These are phyloP conservation scores for Ennomos fuscantarius DNA, from an alignment of 2,888 invertebrate species.

Conservation along the genomic window DNA sequence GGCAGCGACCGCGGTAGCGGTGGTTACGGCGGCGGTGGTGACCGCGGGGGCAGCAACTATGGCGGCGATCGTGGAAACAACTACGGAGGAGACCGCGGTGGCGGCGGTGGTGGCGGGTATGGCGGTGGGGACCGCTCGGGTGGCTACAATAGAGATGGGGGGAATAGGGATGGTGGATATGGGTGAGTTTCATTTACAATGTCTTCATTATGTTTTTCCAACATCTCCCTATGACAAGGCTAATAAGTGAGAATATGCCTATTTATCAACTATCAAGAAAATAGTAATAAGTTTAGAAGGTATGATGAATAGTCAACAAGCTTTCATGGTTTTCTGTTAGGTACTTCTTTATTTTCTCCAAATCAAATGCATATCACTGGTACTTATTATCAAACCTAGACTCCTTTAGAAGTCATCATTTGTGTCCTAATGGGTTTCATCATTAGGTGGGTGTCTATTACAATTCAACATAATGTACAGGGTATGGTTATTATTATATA, in stretches of 20 bases:
- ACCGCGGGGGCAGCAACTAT: slow-evolving; percentile 67
- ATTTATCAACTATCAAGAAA: slow-evolving; percentile 5
- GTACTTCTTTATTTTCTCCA: too few relatives aligned
- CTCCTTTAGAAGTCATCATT: too few relatives aligned
- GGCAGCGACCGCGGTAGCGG: slow-evolving; percentile 51
- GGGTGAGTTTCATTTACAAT: slow-evolving; percentile 77
- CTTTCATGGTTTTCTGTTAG: too few relatives aligned
- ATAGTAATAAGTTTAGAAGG: background rate
- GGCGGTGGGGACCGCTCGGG: slow-evolving; percentile 74
- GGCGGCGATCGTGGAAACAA: slow-evolving; percentile 74
- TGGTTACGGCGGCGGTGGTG: slow-evolving; percentile 65
- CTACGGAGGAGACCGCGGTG: slow-evolving; percentile 69
- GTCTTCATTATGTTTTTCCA: background rate
- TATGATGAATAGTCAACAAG: background rate
- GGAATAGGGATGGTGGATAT: slow-evolving; percentile 84
- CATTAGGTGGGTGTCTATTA: too few relatives aligned
- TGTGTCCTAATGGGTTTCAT: too few relatives aligned
- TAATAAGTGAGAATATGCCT: slow-evolving; percentile 12
- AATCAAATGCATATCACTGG: too few relatives aligned
- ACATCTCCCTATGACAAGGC: background rate
- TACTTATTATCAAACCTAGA: too few relatives aligned
- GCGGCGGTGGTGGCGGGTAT: slow-evolving; percentile 54
- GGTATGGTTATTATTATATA: too few relatives aligned
- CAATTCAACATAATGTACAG: too few relatives aligned
- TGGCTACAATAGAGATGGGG: slow-evolving; percentile 85